Base-by-base conservation (phyloP, 1,140 invertebrate genomes). In the Ctenoplectra terminalis region DNA sequence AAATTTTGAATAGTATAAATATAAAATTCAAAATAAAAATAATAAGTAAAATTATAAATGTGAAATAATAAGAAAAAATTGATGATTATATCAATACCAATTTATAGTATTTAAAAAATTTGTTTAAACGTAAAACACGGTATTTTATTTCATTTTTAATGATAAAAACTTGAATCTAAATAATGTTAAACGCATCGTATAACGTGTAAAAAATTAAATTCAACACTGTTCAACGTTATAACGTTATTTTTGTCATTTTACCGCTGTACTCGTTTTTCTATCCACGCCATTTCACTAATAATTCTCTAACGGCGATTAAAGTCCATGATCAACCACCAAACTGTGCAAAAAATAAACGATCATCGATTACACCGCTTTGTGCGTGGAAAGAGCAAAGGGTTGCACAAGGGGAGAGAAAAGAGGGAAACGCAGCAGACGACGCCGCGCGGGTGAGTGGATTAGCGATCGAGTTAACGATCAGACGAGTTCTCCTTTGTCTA, bases 401-500 rank as follows among this genome's bases (percentile, higher is more conserved):
- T 73, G 71, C 17, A 29, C 50, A 58, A 26, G 34, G 67, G 81
- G 83, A 73, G 69, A 48, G 67, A 67, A 60, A 75, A 50, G 69
- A 71, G 78, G 56, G 43, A 48, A 50, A 64, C 58, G 48, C 66
- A 15, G 76, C 54, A 71, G 64, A 77, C 74, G 76, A 58, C 43
- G 66, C 7, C n/a, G 48, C 37, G 26, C 76, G 76, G 43, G 50
- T 56, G 64, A 31, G 78, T 43, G 73, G 78, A 85, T 85, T 81
- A 82, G 72, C 61, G 60, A 67, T 85, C 70, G 69, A 67, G 56
- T 54, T 66, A 48, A 81, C 50, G 70, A 56, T 29, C 43, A 60
- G 56, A 82, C 54, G 40, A 76, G 69, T 31, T 17, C 37, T 72
- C 52, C 48, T 66, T 84, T 76, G 66, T 71, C 58, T 85, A 61